Percentiles rank a stretch among this genome's conserved stretches.
Conservation (phyloP, 1,140 invertebrate genomes). For the Panagrolaimus sp. region DNA sequence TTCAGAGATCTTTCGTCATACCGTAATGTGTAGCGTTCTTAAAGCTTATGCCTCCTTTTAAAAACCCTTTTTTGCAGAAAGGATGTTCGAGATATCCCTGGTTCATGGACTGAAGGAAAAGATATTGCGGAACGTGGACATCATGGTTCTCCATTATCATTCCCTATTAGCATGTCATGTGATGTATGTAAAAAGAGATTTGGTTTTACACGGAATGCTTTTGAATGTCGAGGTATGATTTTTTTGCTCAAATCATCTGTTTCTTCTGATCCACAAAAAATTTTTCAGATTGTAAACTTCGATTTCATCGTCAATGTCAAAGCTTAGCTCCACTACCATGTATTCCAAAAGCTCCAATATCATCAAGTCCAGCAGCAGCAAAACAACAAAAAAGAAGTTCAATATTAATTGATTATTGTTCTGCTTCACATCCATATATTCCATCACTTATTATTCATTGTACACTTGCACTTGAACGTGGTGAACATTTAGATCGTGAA, state of each 20-base stretch:
- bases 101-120: no score
- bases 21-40: no score
- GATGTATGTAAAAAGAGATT: no score
- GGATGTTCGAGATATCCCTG: no score
- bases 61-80: no score
- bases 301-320: constrained; percentile 27
- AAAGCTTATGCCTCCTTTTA: no score
- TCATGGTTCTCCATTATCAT: no score
- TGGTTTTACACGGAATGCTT: no score
- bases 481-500: constrained; percentile 66
- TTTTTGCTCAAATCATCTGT: background rate
- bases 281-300: constrained; percentile 22
- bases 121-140: no score
- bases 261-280: background rate
- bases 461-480: constrained; percentile 82
- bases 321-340: constrained; percentile 29
- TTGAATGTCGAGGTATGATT: no score
- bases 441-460: constrained; percentile 87
- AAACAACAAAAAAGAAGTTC: constrained; percentile 22
- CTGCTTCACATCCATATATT: constrained; percentile 76
- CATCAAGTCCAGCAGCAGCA: constrained; percentile 17
- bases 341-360: constrained; percentile 25
- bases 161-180: no score
- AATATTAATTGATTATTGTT: constrained; percentile 57
- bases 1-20: no score